Evolutionary conservation across 2,888 invertebrate genomes (phyloP), one percentile per base, ranked within the genome.

Genomic region (Aphidoletes aphidimyza): DNA sequence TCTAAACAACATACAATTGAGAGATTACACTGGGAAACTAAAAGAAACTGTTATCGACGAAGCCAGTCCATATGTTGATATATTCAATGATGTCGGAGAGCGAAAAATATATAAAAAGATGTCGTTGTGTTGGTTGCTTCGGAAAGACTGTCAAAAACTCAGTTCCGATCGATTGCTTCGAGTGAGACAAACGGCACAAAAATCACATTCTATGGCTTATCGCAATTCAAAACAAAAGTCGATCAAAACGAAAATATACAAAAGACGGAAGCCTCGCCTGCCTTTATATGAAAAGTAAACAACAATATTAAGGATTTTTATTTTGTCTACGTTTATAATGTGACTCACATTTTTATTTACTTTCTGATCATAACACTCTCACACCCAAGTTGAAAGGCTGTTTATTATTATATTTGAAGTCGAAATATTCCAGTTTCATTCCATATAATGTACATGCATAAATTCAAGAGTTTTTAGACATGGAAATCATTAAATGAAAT

Each of bases 131-230:
- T 81, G 81, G 81, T 22, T 81, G n/a, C n/a, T 36, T 1, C 2
- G 81, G 37, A 8, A 3, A 3, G 81, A 81, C 19, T 81, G n/a
- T 11, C 2, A 37, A 17, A 81, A 81, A 81, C 81, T 81, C 0
- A 81, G 81, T n/a, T 9, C 3, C 81, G 81, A 81, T 81, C 81
- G 81, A 11, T 37, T 81, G 37, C n/a, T 81, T 5, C 26, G 81
- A 81, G 81, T 81, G 14, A 30, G 30, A 34, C n/a, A 54, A 6
- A 1, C 54, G n/a, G 3, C 54, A 1, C n/a, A 54, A 54, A 54
- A n/a, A 54, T 3, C 6, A 54, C 54, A 19, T 47, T 17, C 47
- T n/a, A 47, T 19, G 2, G 17, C 54, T 9, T 22, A 22, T 22
- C 22, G 5, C n/a, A 54, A 22, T 54, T n/a, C n/a, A 54, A 54